Base-by-base conservation (phyloP, 2,113 vertebrate species). In the Austrofundulus limnaeus region DNA sequence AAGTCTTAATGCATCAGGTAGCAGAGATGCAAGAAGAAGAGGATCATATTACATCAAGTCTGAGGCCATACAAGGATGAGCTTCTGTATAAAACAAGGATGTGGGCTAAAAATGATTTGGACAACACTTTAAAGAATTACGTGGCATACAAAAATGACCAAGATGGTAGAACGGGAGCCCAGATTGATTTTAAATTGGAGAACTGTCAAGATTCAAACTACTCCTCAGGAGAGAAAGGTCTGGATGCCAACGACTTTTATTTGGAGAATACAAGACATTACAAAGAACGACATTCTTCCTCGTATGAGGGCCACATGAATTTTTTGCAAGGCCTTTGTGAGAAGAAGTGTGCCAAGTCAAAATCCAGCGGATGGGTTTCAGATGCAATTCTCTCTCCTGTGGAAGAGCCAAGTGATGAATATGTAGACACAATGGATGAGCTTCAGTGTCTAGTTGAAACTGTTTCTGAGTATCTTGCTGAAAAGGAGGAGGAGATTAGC, bases 401-500 rank as follows among this genome's bases (percentile, higher is more conserved):
- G 13, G 93, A 95, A 49, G 93, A 94, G 64, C 92, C 94, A 12
- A 91, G 14, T 3, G 91, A 96, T 64, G 93, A 94, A 77, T 95
- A 93, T 73, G 83, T 95, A 21, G 94, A 98, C 78, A 87, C 95
- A 0, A 95, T 97, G 87, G 95, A 94, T 90, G 95, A 98, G 69
- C 93, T 99, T 61, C 97, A 99, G 63, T 96, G 93, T 90, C 91
- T 98, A 15, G 95, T 98, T 73, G 95, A 98, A 86, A 95, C 94
- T 0, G 97, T 99, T 50, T 98, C 97, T 61, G 97, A 98, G 83
- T 98, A 99, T 77, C 93, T 99, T 66, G 95, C 94, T 71, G 96
- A 97, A 86, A 99, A 98, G 81, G 96, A 99, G 78, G 94, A 99
- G 70, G 96, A 98, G 91, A 97, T 98, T 62, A 98, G 90, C 70